A percentile compares a stretch with the other conserved stretches of the same genome.
These are phyloP conservation scores for Perccottus glenii DNA, from an alignment of 2,113 vertebrate genomes.

Conservation along the genomic window DNA sequence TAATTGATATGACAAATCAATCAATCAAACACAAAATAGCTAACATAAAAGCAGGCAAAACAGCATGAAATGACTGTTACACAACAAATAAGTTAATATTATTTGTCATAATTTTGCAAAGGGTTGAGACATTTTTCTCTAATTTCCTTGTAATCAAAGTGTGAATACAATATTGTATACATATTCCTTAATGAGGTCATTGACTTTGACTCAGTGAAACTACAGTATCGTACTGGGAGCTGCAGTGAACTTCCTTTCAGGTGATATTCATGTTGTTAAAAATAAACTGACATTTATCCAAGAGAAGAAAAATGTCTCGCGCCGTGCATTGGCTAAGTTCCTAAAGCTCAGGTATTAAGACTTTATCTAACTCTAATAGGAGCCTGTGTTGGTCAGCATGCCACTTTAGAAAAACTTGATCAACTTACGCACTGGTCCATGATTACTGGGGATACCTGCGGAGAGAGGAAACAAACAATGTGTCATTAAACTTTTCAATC, in stretches of 20 bases:
- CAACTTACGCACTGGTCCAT: conserved; percentile 96
- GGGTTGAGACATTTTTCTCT: conserved; percentile 6
- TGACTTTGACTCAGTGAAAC: too few species aligned
- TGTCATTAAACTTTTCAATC: conserved; percentile 29
- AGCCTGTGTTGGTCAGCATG: conserved; percentile 52
- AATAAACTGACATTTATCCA: background rate
- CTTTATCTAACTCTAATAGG: conserved; percentile 14
- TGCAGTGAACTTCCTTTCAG: background rate
- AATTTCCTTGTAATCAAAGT: background rate
- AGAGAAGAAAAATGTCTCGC: background rate
- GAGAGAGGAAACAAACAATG: conserved; percentile 55
- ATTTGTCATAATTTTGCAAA: background rate
- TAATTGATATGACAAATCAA: too few species aligned
- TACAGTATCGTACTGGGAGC: background rate
- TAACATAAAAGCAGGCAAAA: too few species aligned
- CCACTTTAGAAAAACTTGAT: conserved; percentile 38
- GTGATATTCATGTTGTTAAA: background rate
- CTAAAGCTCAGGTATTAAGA: background rate
- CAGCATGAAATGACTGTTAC: too few species aligned
- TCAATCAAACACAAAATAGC: too few species aligned
- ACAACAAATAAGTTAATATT: background rate
- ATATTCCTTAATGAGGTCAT: too few species aligned
- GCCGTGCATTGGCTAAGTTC: conserved; percentile 2
- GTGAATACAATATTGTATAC: too few species aligned
- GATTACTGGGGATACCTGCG: conserved; percentile 92